Evolutionary conservation across 2,797 vertebrate species (phyloP), one percentile per base, ranked within the genome.

Genomic region (Percopsis omiscomaycus): DNA sequence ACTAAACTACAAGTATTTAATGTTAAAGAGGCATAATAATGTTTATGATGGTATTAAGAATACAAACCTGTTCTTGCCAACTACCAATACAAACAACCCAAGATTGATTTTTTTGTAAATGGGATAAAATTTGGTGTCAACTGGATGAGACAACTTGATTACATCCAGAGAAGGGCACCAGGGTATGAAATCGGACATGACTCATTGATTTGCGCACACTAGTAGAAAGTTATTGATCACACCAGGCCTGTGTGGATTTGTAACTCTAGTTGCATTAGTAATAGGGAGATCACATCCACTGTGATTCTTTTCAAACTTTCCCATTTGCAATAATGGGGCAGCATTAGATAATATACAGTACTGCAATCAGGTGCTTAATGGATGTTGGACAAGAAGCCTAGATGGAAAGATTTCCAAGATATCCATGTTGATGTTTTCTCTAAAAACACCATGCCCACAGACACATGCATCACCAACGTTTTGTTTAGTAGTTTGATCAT

Each of bases 171-270:
- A 74, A 69, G 84, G 84, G 84, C 89, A 92, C 78, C 81, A 78
- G 89, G 84, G 83, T 84, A 79, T 94, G 89, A 94, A 95, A 94
- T 94, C 14, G 83, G 91, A 93, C 90, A 51, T 85, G 89, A 92
- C 90, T 86, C 81, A 95, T 91, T 85, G 92, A 94, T 91, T 81
- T 58, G n/a, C 73, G 62, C 59, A n/a, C 64, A 61, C 76, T 55
- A 69, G 68, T 15, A 77, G 75, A 74, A 83, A 72, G 72, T 30
- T 72, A 89, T 88, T 75, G 86, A 88, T 79, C 9, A 4, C 27
- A 57, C 56, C 4, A 32, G 64, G 68, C 77, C 67, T 65, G 50
- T 69, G 75, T 68, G 16, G 52, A 65, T 64, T 50, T 65, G 69
- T 71, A 68, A 66, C 42, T 45, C 42, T 58, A 61, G 50, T 30